Base-by-base conservation (phyloP, 2,888 invertebrate species). In the Chirona hameri region DNA sequence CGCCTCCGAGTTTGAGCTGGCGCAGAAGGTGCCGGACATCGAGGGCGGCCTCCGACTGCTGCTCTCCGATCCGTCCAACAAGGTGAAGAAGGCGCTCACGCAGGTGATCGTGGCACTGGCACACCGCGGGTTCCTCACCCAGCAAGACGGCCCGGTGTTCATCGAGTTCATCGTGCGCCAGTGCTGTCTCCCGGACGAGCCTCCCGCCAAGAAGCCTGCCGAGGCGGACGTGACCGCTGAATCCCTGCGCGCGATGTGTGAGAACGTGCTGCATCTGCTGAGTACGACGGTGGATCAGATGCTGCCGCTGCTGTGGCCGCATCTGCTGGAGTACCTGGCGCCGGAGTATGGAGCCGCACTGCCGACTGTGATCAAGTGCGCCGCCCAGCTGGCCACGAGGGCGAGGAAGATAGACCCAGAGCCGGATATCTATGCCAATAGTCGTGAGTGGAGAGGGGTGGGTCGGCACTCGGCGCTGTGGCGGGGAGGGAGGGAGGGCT, bases 91-190 rank as follows among this genome's bases (percentile, higher is more conserved):
- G 88, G 91, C 93, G 65, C 89, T 96, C 82, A 91, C 95, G n/a
- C 95, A 95, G 89, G 92, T 94, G 0, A 93, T 96, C 81, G 94
- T 95, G 52, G 95, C 95, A 0, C 90, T 97, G 86, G 94, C 95
- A 0, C 94, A 95, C 87, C 94, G 96, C 88, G 93, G 92, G 85
- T 93, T 95, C 86, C 91, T 96, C 83, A 91, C 92, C 82, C 90
- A 91, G 31, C 91, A 93, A 83, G 93, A 93, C 86, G 94, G 94
- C 85, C 91, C 92, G 82, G 90, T 92, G 46, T 92, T 94, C 90
- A 90, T 95, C 18, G 94, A 95, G 89, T 97, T 96, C 87, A 92
- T 97, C 82, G 92, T 96, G 81, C 92, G 93, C 84, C 93, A 96
- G 87, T 94, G 95, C 86, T 92, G 94, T 82, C 91, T 92, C 82